These are phyloP conservation scores for Diorhabda sublineata DNA, from an alignment of 1,140 invertebrate genomes.

Conservation along the genomic window DNA sequence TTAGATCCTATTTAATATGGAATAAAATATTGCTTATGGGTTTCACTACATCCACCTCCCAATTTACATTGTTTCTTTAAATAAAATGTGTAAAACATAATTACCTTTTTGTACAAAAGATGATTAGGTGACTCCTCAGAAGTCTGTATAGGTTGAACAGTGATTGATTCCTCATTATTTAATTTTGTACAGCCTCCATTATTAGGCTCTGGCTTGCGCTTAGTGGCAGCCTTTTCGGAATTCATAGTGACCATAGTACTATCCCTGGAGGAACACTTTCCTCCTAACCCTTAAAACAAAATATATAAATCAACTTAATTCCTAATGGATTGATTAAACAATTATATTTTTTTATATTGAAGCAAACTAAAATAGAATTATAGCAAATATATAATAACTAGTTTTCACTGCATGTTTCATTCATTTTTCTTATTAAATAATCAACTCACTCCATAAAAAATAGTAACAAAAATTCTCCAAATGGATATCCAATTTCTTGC, in stretches of 20 bases:
- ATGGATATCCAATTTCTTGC: neutral
- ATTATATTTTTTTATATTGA: neutral
- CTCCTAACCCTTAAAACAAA: slow-evolving; percentile 25
- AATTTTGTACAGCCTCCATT: slow-evolving; percentile 41
- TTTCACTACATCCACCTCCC: too few species aligned
- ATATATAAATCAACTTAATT: neutral
- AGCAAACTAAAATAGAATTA: neutral
- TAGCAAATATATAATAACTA: neutral
- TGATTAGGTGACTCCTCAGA: slow-evolving; percentile 57
- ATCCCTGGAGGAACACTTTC: slow-evolving; percentile 36
- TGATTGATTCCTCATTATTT: slow-evolving; percentile 36
- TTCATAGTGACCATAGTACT: slow-evolving; percentile 54
- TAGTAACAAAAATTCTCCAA: neutral
- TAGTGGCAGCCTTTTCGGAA: slow-evolving; percentile 50
- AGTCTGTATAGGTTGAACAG: slow-evolving; percentile 32
- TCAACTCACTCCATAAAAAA: neutral
- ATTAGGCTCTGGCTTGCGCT: slow-evolving; percentile 46
- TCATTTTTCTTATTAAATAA: neutral
- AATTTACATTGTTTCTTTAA: too few species aligned
- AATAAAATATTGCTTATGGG: too few species aligned
- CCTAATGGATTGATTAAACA: neutral
- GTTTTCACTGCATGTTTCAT: neutral
- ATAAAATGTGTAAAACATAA: too few species aligned
- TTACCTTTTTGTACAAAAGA: slow-evolving; percentile 60
- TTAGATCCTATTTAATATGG: too few species aligned